These are phyloP conservation scores for Agonopterix subpropinquella DNA, from an alignment of 2,888 invertebrate genomes.

Conservation along the genomic window DNA sequence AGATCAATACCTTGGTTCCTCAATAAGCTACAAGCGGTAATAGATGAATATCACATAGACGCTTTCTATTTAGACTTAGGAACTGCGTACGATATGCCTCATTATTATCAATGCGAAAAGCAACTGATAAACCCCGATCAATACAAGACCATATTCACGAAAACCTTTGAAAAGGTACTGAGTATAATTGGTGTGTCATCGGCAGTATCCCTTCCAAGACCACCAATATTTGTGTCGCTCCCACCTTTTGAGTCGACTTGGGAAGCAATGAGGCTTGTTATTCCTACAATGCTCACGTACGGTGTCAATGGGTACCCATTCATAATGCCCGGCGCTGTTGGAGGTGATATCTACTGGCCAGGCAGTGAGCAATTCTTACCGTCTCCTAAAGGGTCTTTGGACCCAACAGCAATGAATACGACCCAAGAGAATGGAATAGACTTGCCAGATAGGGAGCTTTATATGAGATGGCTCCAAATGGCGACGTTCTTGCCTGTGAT, in stretches of 20 bases:
- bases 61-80: constrained; percentile 90
- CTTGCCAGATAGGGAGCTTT: constrained; percentile 87
- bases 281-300: constrained; percentile 91
- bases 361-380: constrained; percentile 72
- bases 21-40: constrained; percentile 81
- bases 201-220: constrained; percentile 86
- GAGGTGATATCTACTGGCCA: constrained; percentile 87
- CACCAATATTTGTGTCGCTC: constrained; percentile 90
- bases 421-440: constrained; percentile 61
- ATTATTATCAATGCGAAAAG: constrained; percentile 87
- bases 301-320: constrained; percentile 96
- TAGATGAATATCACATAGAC: constrained; percentile 85
- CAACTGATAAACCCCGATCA: constrained; percentile 87
- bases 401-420: constrained; percentile 35
- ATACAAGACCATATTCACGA: constrained; percentile 84
- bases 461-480: constrained; percentile 93
- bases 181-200: constrained; percentile 88
- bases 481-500: constrained; percentile 94
- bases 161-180: constrained; percentile 77
- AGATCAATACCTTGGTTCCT: constrained; percentile 87
- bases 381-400: constrained; percentile 63
- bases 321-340: constrained; percentile 94
- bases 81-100: constrained; percentile 89
- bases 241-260: constrained; percentile 92
- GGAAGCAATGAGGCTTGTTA: constrained; percentile 87